These are phyloP conservation scores for Sinelater perroti DNA, from an alignment of 2,888 invertebrate genomes.

Conservation along the genomic window DNA sequence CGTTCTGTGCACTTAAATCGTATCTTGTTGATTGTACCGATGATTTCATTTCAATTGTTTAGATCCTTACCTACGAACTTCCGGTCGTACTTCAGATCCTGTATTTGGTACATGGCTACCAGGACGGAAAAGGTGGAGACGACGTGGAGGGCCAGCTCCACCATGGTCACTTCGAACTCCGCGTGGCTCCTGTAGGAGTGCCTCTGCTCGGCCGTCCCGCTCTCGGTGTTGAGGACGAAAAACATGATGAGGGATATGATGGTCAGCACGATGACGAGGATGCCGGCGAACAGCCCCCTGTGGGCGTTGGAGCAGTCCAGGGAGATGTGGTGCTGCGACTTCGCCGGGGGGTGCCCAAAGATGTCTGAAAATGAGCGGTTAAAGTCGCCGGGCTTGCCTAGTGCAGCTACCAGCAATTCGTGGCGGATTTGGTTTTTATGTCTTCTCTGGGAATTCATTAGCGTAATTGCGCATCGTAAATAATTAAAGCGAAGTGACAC, in stretches of 20 bases:
- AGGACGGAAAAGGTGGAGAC: conserved; percentile 55
- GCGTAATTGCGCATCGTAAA: no score
- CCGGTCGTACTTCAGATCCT: conserved; percentile 72
- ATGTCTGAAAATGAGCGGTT: no score
- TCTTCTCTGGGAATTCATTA: background rate
- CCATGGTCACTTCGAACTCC: conserved; percentile 78
- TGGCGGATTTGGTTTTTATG: no score
- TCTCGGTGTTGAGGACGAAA: conserved; percentile 78
- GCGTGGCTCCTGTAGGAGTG: conserved; percentile 71
- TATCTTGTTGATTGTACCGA: no score
- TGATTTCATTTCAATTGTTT: no score
- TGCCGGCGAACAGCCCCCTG: conserved; percentile 87
- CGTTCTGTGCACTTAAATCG: no score
- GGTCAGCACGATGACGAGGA: conserved; percentile 75
- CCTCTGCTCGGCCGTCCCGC: conserved; percentile 35
- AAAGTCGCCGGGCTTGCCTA: background rate
- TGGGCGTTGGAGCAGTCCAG: conserved; percentile 93
- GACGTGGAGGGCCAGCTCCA: conserved; percentile 77
- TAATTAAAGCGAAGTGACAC: no score
- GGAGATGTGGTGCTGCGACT: conserved; percentile 82
- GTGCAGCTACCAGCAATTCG: no score
- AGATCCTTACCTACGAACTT: conserved; percentile 65
- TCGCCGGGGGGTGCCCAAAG: conserved; percentile 56
- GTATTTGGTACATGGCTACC: conserved; percentile 74
- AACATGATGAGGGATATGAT: conserved; percentile 90